Conservation (phyloP, 2,888 invertebrate species). For the Nasonovia ribisnigri region DNA sequence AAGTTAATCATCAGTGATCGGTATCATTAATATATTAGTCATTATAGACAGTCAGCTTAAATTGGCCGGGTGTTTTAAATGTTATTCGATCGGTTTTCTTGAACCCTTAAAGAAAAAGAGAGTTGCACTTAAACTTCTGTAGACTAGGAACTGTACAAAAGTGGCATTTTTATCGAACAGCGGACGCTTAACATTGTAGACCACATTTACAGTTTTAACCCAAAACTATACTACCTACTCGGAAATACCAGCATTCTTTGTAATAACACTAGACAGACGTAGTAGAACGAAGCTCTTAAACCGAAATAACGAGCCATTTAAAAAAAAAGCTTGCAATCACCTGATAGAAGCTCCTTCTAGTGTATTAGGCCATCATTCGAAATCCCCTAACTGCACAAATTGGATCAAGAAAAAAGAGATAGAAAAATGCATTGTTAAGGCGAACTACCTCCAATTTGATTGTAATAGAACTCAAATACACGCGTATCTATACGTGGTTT, state of each 20-base stretch:
- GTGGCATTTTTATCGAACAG: constrained; percentile 38
- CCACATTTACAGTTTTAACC: constrained; percentile 45
- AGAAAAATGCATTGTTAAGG: constrained; percentile 37
- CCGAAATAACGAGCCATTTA: constrained; percentile 56
- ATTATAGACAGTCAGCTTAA: background rate
- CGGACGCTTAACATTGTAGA: constrained; percentile 35
- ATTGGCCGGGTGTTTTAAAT: background rate
- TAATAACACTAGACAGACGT: constrained; percentile 47
- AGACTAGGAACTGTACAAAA: background rate
- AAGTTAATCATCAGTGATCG: background rate
- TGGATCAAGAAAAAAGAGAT: background rate
- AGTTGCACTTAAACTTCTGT: constrained; percentile 8
- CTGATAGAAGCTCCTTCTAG: constrained; percentile 28
- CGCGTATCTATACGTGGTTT: background rate
- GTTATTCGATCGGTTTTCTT: background rate
- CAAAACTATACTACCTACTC: background rate
- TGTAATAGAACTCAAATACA: constrained; percentile 38
- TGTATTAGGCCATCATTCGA: constrained; percentile 43
- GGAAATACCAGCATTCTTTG: constrained; percentile 27
- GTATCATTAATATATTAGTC: background rate
- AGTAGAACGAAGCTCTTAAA: constrained; percentile 39
- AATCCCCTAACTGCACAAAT: constrained; percentile 49
- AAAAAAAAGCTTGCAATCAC: constrained; percentile 31
- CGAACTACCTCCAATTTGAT: constrained; percentile 55
- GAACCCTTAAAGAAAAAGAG: background rate